A percentile compares a stretch with the other conserved stretches of the same genome.
phyloP scores from a whole-genome alignment of 2,797 vertebrate genomes.

The Squalus acanthias region DNA sequence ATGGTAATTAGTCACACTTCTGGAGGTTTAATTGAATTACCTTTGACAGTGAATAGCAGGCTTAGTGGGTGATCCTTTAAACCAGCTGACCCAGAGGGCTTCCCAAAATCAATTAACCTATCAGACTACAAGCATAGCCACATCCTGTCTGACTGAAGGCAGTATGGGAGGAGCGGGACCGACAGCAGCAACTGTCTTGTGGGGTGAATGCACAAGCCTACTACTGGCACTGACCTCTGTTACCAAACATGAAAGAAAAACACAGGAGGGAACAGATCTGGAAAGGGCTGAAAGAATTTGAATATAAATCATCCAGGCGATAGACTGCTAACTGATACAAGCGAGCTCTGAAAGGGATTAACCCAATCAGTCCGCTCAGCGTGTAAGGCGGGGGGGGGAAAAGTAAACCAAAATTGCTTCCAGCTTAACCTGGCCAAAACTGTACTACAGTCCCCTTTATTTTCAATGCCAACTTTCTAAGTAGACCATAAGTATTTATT shows the following conservation, averaged over 20 bases:
- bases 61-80: constrained; percentile 64
- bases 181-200: constrained; percentile 79
- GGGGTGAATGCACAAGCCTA: constrained; percentile 46
- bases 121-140: constrained; percentile 54
- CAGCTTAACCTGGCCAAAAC: constrained; percentile 22
- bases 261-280: constrained; percentile 47
- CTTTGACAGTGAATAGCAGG: constrained; percentile 76
- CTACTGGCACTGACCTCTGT: constrained; percentile 50
- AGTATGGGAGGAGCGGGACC: constrained; percentile 52
- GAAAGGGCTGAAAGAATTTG: constrained; percentile 52
- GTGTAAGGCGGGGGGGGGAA: background rate
- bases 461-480: background rate
- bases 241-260: constrained; percentile 54
- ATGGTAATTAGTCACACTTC: constrained; percentile 75
- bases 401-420: constrained; percentile 32
- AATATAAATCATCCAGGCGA: constrained; percentile 52
- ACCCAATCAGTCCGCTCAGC: background rate
- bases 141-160: constrained; percentile 60
- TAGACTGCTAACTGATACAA: constrained; percentile 43
- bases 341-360: constrained; percentile 45
- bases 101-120: constrained; percentile 81
- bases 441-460: background rate
- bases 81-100: constrained; percentile 57
- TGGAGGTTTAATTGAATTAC: constrained; percentile 88
- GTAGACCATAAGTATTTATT: constrained; percentile 17